Percentiles rank a stretch among this genome's conserved stretches.
Evolutionary conservation across 2,113 vertebrate species (phyloP).

Genomic region (Platycercus adscitus): DNA sequence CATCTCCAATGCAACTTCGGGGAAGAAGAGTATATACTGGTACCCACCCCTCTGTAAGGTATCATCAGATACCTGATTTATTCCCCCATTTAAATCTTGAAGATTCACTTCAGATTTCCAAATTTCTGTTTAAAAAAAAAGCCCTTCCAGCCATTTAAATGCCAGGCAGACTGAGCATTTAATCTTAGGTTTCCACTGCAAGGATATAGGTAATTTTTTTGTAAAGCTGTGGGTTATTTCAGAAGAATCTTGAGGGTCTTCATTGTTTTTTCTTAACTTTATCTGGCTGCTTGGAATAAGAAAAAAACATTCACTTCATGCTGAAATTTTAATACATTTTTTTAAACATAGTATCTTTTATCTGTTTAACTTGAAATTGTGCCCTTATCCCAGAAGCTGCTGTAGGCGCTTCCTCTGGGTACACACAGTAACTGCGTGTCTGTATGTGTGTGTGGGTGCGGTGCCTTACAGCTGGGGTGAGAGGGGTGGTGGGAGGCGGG

Average conservation of each 20-base stretch:
- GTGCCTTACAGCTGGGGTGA: background rate
- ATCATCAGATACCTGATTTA: background rate
- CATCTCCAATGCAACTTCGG: fast-evolving
- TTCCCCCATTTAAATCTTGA: background rate
- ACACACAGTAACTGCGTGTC: background rate
- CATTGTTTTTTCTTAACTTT: background rate
- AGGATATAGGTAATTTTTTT: background rate
- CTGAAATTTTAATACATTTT: background rate
- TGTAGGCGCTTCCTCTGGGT: background rate
- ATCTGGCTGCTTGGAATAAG: background rate
- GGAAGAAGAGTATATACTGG: background rate
- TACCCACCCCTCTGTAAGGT: background rate
- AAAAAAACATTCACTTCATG: background rate
- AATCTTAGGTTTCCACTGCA: background rate
- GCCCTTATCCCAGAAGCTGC: background rate
- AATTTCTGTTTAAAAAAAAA: background rate
- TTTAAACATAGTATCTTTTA: background rate
- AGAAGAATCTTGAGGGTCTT: background rate
- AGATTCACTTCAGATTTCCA: background rate
- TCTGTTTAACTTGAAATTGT: background rate
- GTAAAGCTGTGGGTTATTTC: background rate
- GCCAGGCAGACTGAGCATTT: background rate
- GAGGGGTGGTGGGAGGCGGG: background rate
- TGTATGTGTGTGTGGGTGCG: background rate
- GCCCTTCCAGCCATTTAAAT: background rate